Evolutionary conservation across 2,888 invertebrate genomes (phyloP).

Genomic region (Plutella xylostella): DNA sequence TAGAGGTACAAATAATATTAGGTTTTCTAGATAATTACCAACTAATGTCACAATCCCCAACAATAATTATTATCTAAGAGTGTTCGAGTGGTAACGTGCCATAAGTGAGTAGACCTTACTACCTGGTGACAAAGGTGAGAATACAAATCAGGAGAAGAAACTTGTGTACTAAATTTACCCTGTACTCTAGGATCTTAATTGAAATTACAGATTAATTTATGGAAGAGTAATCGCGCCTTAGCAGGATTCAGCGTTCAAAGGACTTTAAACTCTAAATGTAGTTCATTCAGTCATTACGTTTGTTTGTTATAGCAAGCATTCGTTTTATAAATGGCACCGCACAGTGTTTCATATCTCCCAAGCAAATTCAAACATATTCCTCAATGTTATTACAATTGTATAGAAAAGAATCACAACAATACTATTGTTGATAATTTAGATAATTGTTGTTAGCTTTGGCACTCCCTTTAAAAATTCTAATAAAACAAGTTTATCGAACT

Average conservation of each 20-base stretch:
- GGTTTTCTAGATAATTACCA: slow-evolving; percentile 42
- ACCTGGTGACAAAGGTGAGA: slow-evolving; percentile 57
- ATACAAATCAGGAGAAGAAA: slow-evolving; percentile 53
- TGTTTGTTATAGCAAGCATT: slow-evolving; percentile 42
- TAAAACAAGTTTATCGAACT: slow-evolving; percentile 56
- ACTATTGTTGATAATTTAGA: slow-evolving; percentile 20
- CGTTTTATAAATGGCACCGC: slow-evolving; percentile 28
- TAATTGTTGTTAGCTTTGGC: slow-evolving; percentile 43
- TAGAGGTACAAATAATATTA: slow-evolving; percentile 42
- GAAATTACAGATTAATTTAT: slow-evolving; percentile 45
- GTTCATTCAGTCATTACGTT: slow-evolving; percentile 51
- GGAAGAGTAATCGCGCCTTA: slow-evolving; percentile 12
- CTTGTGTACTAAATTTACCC: slow-evolving; percentile 65
- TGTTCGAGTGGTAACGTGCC: slow-evolving; percentile 50
- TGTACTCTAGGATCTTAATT: slow-evolving; percentile 65
- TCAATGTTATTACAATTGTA: slow-evolving; percentile 6
- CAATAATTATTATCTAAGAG: slow-evolving; percentile 52
- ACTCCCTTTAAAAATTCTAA: slow-evolving; percentile 54
- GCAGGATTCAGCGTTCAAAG: neutral
- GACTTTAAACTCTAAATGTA: slow-evolving; percentile 21
- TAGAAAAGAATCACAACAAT: slow-evolving; percentile 2
- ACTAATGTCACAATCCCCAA: slow-evolving; percentile 56
- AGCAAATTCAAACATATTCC: slow-evolving; percentile 23
- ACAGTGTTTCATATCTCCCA: slow-evolving; percentile 9
- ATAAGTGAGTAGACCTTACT: slow-evolving; percentile 55